phyloP scores from a whole-genome alignment of 2,888 invertebrate genomes.

The Dynastes grantii region DNA sequence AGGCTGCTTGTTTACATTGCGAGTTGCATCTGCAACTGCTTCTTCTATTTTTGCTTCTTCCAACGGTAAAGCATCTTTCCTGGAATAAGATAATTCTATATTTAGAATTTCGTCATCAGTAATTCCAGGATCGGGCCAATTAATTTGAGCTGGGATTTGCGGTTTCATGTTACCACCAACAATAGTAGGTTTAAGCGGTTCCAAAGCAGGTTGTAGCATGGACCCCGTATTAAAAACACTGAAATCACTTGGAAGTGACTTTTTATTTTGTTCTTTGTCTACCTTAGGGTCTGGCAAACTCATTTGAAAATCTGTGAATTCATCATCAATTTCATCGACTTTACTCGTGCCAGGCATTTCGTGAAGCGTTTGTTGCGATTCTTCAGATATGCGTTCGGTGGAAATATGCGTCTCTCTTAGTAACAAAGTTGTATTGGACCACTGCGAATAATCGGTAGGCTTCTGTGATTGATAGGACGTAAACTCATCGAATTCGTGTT shows the following conservation, averaged over 20 bases:
- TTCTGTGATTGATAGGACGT: slow-evolving; percentile 69
- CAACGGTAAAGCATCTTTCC: slow-evolving; percentile 18
- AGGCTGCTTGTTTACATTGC: neutral
- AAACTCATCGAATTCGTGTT: slow-evolving; percentile 70
- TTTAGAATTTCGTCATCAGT: slow-evolving; percentile 66
- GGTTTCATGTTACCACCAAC: neutral
- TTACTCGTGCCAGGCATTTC: neutral
- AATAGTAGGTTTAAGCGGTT: slow-evolving; percentile 62
- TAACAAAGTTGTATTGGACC: slow-evolving; percentile 58
- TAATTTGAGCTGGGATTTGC: slow-evolving; percentile 69
- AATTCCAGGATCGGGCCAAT: slow-evolving; percentile 77
- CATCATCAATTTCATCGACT: slow-evolving; percentile 62
- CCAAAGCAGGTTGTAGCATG: slow-evolving; percentile 50
- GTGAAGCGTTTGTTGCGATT: neutral
- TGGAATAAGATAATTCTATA: slow-evolving; percentile 64
- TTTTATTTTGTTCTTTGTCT: neutral
- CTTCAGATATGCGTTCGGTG: slow-evolving; percentile 49
- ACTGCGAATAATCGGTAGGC: slow-evolving; percentile 41
- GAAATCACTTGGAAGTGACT: slow-evolving; percentile 4
- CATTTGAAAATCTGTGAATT: slow-evolving; percentile 69
- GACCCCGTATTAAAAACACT: slow-evolving; percentile 1
- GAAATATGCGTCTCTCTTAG: slow-evolving; percentile 67
- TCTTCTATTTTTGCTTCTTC: neutral
- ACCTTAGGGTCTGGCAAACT: slow-evolving; percentile 55
- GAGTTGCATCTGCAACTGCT: neutral